These are phyloP conservation scores for Nymphicus hollandicus DNA, from an alignment of 2,113 vertebrate species.

Conservation along the genomic window DNA sequence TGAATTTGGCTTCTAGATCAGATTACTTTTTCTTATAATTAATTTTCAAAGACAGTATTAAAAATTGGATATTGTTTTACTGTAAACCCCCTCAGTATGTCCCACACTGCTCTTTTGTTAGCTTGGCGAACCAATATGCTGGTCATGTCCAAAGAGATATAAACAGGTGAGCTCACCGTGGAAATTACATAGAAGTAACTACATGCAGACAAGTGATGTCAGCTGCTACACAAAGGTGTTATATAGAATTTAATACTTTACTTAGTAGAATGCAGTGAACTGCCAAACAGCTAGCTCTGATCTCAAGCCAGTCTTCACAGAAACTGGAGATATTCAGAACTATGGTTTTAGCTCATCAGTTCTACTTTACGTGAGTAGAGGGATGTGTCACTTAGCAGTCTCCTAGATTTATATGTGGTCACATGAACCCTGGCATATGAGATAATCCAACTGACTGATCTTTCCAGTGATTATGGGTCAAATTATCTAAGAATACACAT, in stretches of 20 bases:
- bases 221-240: not conserved
- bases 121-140: not conserved
- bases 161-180: not conserved
- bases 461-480: not conserved
- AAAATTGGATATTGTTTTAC: not conserved
- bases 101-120: not conserved
- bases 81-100: not conserved
- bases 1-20: not conserved
- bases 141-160: not conserved
- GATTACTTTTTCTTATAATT: not conserved
- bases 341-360: not conserved
- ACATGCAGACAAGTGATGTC: not conserved
- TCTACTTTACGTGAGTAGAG: not conserved
- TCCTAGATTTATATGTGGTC: not conserved
- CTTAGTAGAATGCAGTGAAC: not conserved
- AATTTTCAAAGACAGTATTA: not conserved
- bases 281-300: not conserved
- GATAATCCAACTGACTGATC: not conserved
- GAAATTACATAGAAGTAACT: not conserved
- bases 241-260: not conserved
- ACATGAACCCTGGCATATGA: slow-evolving; percentile 9
- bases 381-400: not conserved
- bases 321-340: not conserved
- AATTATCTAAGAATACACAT: not conserved
- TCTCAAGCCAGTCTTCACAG: not conserved